These are phyloP conservation scores for Hephaestus fuliginosus DNA, from an alignment of 2,797 vertebrate species.

Conservation along the genomic window DNA sequence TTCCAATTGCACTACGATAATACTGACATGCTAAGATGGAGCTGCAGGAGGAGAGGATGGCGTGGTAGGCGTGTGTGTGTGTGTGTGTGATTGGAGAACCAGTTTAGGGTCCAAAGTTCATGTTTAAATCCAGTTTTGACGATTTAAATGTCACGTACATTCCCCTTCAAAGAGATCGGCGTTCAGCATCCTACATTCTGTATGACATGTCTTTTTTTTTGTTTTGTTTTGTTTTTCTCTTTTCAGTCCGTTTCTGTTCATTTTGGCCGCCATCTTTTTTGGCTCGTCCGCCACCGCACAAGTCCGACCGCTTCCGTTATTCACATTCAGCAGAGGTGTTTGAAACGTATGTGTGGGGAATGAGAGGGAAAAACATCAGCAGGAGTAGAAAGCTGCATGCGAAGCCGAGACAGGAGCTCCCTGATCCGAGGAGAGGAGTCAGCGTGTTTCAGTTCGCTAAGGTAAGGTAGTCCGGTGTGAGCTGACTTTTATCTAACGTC, in stretches of 20 bases:
- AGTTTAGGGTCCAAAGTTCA: slow-evolving; percentile 30
- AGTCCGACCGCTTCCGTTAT: slow-evolving; percentile 42
- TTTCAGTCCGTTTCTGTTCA: slow-evolving; percentile 34
- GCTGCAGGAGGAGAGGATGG: slow-evolving; percentile 49
- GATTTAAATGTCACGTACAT: slow-evolving; percentile 52
- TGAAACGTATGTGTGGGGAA: slow-evolving; percentile 23
- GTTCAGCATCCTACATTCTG: slow-evolving; percentile 58
- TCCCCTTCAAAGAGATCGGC: slow-evolving; percentile 57
- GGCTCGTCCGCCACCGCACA: slow-evolving; percentile 10
- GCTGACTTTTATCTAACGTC: slow-evolving; percentile 59
- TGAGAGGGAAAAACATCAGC: slow-evolving; percentile 41
- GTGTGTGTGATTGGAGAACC: slow-evolving; percentile 19
- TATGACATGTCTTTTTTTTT: not conserved
- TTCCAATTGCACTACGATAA: slow-evolving; percentile 62
- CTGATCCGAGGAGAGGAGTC: slow-evolving; percentile 65
- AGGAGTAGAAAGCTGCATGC: slow-evolving; percentile 70
- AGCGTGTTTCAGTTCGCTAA: slow-evolving; percentile 30
- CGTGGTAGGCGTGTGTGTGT: slow-evolving; percentile 3
- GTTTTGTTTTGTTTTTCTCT: too few relatives aligned
- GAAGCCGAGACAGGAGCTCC: slow-evolving; percentile 60
- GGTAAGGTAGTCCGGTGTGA: slow-evolving; percentile 67
- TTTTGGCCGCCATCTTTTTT: slow-evolving; percentile 38
- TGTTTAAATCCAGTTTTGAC: slow-evolving; percentile 55
- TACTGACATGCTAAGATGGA: slow-evolving; percentile 72
- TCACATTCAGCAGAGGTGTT: slow-evolving; percentile 71